A percentile compares a stretch with the other conserved stretches of the same genome.
These are phyloP conservation scores for Lepidostoma basale DNA, from an alignment of 1,140 invertebrate species.

Conservation along the genomic window DNA sequence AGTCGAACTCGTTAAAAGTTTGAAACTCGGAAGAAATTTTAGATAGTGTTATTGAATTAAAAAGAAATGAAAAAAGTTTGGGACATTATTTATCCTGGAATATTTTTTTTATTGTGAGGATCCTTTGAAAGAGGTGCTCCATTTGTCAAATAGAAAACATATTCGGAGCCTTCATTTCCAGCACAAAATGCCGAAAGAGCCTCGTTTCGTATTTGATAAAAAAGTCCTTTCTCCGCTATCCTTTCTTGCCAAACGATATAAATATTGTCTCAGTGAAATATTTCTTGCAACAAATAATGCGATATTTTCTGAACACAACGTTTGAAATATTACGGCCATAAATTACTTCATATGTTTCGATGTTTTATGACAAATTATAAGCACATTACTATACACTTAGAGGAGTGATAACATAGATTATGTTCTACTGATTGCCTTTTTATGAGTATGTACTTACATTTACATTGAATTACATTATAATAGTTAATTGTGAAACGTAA, in stretches of 20 bases:
- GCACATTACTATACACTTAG: slow-evolving; percentile 5
- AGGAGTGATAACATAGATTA: not conserved
- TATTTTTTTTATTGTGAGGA: slow-evolving; percentile 5
- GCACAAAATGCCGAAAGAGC: not conserved
- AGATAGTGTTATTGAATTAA: slow-evolving; percentile 12
- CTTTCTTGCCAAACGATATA: slow-evolving; percentile 21
- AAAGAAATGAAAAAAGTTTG: slow-evolving; percentile 5
- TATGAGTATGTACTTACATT: no score
- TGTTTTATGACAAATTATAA: slow-evolving; percentile 19
- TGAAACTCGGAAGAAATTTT: not conserved
- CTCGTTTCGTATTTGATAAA: not conserved
- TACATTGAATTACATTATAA: no score
- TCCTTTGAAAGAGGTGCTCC: slow-evolving; percentile 14
- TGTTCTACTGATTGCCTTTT: no score
- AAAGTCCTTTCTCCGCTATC: not conserved
- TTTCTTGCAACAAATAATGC: slow-evolving; percentile 8
- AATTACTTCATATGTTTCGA: slow-evolving; percentile 3
- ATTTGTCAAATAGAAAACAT: slow-evolving; percentile 21
- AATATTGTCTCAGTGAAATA: slow-evolving; percentile 20
- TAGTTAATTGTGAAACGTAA: no score
- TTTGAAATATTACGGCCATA: slow-evolving; percentile 8
- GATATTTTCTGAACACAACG: not conserved
- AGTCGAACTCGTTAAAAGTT: slow-evolving; percentile 1
- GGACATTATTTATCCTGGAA: slow-evolving; percentile 1
- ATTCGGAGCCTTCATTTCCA: slow-evolving; percentile 11